phyloP scores from a whole-genome alignment of 2,888 invertebrate genomes.

The Lampropteryx suffumata region DNA sequence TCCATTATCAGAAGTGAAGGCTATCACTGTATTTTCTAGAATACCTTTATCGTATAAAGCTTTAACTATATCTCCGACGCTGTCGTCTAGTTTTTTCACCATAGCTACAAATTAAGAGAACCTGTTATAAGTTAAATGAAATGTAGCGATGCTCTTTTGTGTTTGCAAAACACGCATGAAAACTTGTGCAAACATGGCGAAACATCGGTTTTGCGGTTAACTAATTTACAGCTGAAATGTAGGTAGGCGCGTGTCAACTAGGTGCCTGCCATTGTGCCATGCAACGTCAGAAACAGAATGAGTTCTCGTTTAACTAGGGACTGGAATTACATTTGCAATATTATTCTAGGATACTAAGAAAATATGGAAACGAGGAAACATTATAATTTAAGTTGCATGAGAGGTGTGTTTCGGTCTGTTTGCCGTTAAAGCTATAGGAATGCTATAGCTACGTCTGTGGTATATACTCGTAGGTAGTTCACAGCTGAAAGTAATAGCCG shows the following conservation, averaged over 20 bases:
- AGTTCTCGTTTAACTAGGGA: background rate
- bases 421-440: too few species aligned
- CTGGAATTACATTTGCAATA: background rate
- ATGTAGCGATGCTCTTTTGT: slow-evolving; percentile 7
- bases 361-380: too few species aligned
- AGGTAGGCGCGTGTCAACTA: slow-evolving; percentile 3
- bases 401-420: too few species aligned
- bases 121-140: too few species aligned
- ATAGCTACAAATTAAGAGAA: slow-evolving; percentile 86
- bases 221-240: slow-evolving; percentile 29
- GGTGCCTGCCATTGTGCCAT: background rate
- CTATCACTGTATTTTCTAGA: slow-evolving; percentile 90
- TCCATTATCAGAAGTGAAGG: slow-evolving; percentile 95
- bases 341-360: too few species aligned
- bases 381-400: too few species aligned
- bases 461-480: too few species aligned
- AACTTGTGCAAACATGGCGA: slow-evolving; percentile 18
- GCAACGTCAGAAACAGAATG: slow-evolving; percentile 11
- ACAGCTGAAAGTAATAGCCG: too few species aligned
- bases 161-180: background rate
- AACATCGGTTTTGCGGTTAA: slow-evolving; percentile 28
- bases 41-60: slow-evolving; percentile 86
- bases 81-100: slow-evolving; percentile 92
- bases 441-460: too few species aligned
- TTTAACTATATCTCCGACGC: slow-evolving; percentile 89